Evolutionary conservation across 2,888 invertebrate genomes (phyloP), one percentile per base, ranked within the genome.

Genomic region (Steromphala cineraria): DNA sequence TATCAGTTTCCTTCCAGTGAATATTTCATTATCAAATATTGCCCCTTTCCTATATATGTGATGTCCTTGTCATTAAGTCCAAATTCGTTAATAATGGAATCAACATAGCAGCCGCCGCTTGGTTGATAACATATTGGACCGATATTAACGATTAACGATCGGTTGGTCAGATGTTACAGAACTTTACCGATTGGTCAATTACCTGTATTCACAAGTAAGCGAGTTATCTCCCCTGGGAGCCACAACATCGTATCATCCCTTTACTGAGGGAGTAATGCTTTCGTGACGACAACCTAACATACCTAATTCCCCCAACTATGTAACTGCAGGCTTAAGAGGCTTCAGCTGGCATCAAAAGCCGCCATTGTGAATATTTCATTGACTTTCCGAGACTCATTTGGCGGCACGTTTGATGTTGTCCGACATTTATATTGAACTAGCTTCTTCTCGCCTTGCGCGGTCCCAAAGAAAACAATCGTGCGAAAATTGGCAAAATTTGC

Each of bases 331-430:
- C 21, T 21, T 24, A 53, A 55, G 76, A 17, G 24, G n/a, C 31
- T 55, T 55, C 53, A 28, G 53, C 53, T 53, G 53, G 53, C 76
- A 36, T 76, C 76, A 76, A 76, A 76, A 76, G 76, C 36, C 19
- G 53, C 28, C 76, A n/a, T 21, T 17, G 40, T 76, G 55, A 76
- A 76, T 76, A 76, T 76, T 76, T 76, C 76, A 76, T 76, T 40
- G 0, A 17, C 31, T 21, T 53, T 53, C 21, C 13, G n/a, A 36
- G 53, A 24, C 76, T 76, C 53, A 55, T 55, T 76, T 53, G 31
- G 53, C 28, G 53, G 28, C 17, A 28, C 76, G 28, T 76, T 76
- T 76, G 76, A 76, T n/a, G 76, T 76, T n/a, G 36, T 55, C 76
- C 53, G 76, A 7, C 55, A 55, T 53, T 76, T 55, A 76, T 28